Conservation (phyloP, 2,797 vertebrate species). For the Halcyon chelicuti region DNA sequence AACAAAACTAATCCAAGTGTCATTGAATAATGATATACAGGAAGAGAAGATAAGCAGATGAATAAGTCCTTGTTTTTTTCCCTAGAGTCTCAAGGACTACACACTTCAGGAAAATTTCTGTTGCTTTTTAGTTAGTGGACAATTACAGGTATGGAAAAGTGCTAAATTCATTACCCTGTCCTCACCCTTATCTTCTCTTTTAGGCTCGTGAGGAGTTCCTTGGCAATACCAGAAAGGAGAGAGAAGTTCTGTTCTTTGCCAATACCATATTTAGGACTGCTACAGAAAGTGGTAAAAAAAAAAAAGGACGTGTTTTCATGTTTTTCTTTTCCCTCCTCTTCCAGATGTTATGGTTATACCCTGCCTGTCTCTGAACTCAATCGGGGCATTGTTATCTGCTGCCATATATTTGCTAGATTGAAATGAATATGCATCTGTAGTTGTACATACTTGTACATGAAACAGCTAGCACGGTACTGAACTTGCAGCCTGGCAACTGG, state of each 20-base stretch:
- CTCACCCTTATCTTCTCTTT: neutral
- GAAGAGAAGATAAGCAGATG: slow-evolving; percentile 11
- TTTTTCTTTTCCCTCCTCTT: neutral
- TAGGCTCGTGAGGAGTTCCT: neutral
- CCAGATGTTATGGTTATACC: neutral
- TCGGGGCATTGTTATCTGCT: neutral
- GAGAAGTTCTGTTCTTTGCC: neutral
- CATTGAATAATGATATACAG: neutral
- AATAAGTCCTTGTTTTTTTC: neutral
- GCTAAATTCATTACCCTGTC: neutral
- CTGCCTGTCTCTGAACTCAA: neutral
- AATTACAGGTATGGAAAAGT: neutral
- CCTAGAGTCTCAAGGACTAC: neutral
- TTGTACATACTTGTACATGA: neutral
- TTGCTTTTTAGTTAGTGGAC: neutral
- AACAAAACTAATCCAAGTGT: slow-evolving; percentile 40
- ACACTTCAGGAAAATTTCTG: neutral
- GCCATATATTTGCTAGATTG: neutral
- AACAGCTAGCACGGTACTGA: neutral
- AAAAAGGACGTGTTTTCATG: neutral
- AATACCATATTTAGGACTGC: neutral
- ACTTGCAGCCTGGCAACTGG: neutral
- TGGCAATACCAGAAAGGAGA: neutral
- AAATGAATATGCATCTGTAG: neutral
- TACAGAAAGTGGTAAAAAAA: neutral